These are phyloP conservation scores for Papilio polytes DNA, from an alignment of 1,140 invertebrate species.

Conservation along the genomic window DNA sequence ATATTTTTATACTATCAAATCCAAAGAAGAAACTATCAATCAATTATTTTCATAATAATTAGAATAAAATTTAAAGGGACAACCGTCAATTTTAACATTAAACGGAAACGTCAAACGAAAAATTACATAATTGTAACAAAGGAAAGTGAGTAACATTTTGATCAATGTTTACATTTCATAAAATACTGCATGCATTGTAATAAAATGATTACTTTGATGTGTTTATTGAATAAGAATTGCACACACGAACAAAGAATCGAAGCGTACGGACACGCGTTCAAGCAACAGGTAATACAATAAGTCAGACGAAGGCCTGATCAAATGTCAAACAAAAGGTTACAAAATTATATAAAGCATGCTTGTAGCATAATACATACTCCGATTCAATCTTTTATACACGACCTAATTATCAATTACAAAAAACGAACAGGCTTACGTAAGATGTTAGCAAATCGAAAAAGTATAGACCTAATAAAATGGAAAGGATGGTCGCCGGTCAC, in stretches of 20 bases:
- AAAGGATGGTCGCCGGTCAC: slow-evolving; percentile 70
- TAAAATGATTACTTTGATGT: slow-evolving; percentile 28
- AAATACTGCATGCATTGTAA: slow-evolving; percentile 24
- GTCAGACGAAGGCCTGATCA: slow-evolving; percentile 63
- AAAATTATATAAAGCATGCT: slow-evolving; percentile 60
- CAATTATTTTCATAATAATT: not conserved
- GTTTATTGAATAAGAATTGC: slow-evolving; percentile 35
- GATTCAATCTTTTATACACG: slow-evolving; percentile 53
- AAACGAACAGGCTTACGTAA: slow-evolving; percentile 64
- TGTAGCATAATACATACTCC: slow-evolving; percentile 45
- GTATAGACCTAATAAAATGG: slow-evolving; percentile 58
- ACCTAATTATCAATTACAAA: slow-evolving; percentile 68
- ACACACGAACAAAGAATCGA: slow-evolving; percentile 22
- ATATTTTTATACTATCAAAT: not conserved
- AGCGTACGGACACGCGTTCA: slow-evolving; percentile 44
- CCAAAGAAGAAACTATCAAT: not conserved
- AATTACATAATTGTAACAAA: slow-evolving; percentile 1
- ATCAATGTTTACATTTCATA: not conserved
- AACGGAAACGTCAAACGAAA: not conserved
- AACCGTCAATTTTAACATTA: not conserved
- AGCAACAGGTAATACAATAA: slow-evolving; percentile 67
- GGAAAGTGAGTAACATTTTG: not conserved
- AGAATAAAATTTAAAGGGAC: not conserved
- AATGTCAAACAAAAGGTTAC: slow-evolving; percentile 73
- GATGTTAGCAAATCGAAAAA: slow-evolving; percentile 60